Evolutionary conservation across 2,113 vertebrate genomes (phyloP).

Genomic region (Leucopsar rothschildi): DNA sequence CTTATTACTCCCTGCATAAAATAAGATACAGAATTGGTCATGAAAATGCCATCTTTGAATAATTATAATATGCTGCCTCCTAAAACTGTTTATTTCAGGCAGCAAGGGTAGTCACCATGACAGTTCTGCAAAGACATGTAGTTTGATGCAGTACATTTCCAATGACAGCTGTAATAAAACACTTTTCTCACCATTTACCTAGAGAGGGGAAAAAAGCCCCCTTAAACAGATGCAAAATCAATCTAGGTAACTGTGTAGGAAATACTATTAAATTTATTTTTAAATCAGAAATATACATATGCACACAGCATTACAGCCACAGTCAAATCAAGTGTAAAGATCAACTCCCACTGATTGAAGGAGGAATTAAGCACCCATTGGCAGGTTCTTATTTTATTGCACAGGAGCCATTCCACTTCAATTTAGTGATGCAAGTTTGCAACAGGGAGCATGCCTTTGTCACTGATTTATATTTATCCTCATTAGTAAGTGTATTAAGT

Average conservation of each 20-base stretch:
- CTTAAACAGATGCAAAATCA: neutral
- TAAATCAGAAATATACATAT: neutral
- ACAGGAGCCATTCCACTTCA: neutral
- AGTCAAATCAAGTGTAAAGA: neutral
- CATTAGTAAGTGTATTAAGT: neutral
- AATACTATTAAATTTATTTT: neutral
- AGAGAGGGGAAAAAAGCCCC: neutral
- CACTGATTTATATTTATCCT: neutral
- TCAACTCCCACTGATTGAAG: neutral
- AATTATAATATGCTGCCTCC: neutral
- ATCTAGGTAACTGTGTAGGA: neutral
- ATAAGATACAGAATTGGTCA: neutral
- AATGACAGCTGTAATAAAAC: neutral
- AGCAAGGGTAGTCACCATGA: neutral
- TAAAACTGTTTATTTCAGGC: slow-evolving; percentile 30
- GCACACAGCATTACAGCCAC: neutral
- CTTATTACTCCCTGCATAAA: slow-evolving; percentile 86
- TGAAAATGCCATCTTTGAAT: neutral
- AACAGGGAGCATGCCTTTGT: neutral
- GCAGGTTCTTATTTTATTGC: neutral
- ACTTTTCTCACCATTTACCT: neutral
- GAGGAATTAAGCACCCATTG: neutral
- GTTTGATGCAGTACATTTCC: neutral
- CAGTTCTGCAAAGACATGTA: neutral
- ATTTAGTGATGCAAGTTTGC: neutral